phyloP scores from a whole-genome alignment of 2,797 vertebrate species.

The Falco rusticolus region DNA sequence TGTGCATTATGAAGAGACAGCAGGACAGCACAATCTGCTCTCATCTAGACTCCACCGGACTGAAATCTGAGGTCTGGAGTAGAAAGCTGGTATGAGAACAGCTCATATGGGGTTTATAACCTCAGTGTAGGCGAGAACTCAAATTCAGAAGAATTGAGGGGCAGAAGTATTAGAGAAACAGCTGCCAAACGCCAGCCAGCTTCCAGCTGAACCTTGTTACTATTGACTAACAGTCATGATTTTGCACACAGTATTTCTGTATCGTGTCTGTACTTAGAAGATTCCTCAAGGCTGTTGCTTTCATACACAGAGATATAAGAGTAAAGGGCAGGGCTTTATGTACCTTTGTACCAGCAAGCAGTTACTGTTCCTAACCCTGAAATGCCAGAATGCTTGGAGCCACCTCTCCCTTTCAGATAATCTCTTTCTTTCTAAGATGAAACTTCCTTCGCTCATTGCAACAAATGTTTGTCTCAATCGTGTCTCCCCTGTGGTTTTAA shows the following conservation, averaged over 20 bases:
- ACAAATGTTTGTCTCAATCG: not conserved
- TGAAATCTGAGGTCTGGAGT: not conserved
- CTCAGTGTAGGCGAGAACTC: not conserved
- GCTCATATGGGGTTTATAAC: not conserved
- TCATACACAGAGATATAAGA: not conserved
- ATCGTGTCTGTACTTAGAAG: not conserved
- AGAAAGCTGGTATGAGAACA: not conserved
- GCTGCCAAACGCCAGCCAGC: not conserved
- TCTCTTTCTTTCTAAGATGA: not conserved
- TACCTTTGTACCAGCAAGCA: not conserved
- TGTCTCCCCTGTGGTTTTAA: not conserved
- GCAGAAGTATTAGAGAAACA: not conserved
- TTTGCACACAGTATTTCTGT: not conserved
- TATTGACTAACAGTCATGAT: not conserved
- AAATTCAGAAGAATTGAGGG: not conserved
- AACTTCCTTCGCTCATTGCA: not conserved
- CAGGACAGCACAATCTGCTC: conserved; percentile 21
- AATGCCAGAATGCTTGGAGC: not conserved
- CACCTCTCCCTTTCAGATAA: not conserved
- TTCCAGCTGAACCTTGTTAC: not conserved
- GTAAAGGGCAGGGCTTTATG: not conserved
- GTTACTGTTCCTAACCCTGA: not conserved
- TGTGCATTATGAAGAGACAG: not conserved
- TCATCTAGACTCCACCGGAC: not conserved
- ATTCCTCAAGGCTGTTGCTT: not conserved